Evolutionary conservation across 2,797 vertebrate species (phyloP).

Genomic region (Ambastaia sidthimunki): DNA sequence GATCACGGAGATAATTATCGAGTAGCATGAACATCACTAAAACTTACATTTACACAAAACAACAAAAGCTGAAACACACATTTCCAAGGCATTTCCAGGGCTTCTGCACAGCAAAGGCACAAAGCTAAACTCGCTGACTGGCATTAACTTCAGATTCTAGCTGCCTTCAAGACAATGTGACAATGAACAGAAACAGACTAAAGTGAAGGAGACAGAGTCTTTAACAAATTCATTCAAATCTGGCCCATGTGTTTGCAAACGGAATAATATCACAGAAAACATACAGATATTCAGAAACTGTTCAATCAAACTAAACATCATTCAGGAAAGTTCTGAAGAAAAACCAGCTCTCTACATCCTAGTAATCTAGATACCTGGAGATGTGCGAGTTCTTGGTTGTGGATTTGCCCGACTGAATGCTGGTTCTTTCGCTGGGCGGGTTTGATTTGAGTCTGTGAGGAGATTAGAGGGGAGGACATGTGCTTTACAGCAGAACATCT

Average conservation of each 20-base stretch:
- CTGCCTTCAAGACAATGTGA: conserved; percentile 52
- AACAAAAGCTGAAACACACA: neutral
- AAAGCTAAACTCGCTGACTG: conserved; percentile 48
- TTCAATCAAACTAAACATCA: too few relatives aligned
- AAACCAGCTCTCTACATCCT: neutral
- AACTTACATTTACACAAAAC: neutral
- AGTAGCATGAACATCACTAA: neutral
- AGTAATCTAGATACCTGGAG: conserved; percentile 83
- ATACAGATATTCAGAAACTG: too few relatives aligned
- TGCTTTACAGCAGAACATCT: neutral
- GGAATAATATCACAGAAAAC: too few relatives aligned
- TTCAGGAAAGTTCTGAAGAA: neutral
- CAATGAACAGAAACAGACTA: conserved; percentile 51
- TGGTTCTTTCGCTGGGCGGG: conserved; percentile 93
- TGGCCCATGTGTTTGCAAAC: too few relatives aligned
- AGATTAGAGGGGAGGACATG: conserved; percentile 36
- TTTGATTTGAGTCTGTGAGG: conserved; percentile 91
- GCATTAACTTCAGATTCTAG: conserved; percentile 41
- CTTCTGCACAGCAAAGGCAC: conserved; percentile 27
- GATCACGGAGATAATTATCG: neutral
- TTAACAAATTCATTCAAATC: too few relatives aligned
- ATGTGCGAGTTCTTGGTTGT: conserved; percentile 94
- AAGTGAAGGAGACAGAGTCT: too few relatives aligned
- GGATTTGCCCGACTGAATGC: conserved; percentile 96
- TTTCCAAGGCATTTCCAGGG: conserved; percentile 24